Conservation (phyloP, 2,797 vertebrate genomes). For the Coilia nasus region DNA sequence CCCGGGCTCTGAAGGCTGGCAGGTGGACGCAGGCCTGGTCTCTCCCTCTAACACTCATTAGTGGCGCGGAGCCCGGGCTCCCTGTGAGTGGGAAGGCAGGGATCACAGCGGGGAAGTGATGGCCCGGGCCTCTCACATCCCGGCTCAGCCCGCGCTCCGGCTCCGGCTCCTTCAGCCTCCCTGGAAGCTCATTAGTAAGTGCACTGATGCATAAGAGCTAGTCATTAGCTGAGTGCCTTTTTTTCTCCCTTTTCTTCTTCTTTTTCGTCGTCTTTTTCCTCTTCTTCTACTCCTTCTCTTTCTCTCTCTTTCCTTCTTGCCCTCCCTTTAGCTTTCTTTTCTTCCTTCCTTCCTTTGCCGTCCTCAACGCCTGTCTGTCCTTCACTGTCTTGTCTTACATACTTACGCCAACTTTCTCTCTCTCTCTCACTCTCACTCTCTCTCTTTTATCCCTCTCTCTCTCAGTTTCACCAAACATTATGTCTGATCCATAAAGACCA, state of each 20-base stretch:
- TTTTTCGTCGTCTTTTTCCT: constrained; percentile 75
- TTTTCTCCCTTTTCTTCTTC: constrained; percentile 50
- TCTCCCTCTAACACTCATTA: constrained; percentile 97
- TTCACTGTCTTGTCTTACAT: not conserved
- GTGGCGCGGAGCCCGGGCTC: constrained; percentile 86
- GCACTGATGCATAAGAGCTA: constrained; percentile 99
- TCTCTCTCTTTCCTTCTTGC: constrained; percentile 42
- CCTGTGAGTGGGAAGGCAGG: constrained; percentile 97
- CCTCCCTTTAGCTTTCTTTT: not conserved
- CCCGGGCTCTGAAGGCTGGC: constrained; percentile 85
- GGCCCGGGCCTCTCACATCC: constrained; percentile 96
- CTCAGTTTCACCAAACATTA: not conserved
- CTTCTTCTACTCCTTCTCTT: constrained; percentile 40
- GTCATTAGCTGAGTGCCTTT: constrained; percentile 93
- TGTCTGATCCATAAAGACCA: constrained; percentile 12
- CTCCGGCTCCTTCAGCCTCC: constrained; percentile 93
- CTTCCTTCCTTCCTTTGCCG: not conserved
- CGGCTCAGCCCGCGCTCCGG: constrained; percentile 90
- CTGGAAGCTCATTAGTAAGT: constrained; percentile 99
- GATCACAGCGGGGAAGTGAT: constrained; percentile 98
- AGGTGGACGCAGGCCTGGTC: constrained; percentile 89
- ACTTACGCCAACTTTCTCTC: not conserved
- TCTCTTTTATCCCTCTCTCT: constrained; percentile 41
- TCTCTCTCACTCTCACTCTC: not conserved
- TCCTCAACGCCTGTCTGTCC: not conserved